phyloP scores from a whole-genome alignment of 2,113 vertebrate species.

The Microtus ochrogaster region DNA sequence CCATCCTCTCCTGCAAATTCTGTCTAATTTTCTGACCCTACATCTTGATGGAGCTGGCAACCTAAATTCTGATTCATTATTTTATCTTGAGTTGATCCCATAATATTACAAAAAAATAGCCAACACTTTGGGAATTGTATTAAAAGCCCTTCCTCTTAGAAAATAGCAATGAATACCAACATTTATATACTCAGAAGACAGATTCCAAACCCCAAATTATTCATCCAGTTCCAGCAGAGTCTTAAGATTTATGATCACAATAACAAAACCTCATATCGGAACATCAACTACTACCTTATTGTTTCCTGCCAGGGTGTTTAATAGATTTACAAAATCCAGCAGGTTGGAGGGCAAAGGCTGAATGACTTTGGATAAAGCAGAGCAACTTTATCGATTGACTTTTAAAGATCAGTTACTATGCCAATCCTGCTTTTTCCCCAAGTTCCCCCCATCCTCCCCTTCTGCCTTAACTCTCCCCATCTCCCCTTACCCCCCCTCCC shows the following conservation, averaged over 20 bases:
- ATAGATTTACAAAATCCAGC: constrained; percentile 58
- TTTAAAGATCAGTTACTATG: not conserved
- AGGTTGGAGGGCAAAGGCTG: not conserved
- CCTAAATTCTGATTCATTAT: constrained; percentile 58
- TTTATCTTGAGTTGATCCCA: constrained; percentile 50
- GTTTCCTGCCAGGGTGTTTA: constrained; percentile 74
- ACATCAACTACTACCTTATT: constrained; percentile 71
- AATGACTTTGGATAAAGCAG: not conserved
- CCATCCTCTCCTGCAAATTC: constrained; percentile 59
- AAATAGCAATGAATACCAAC: constrained; percentile 26
- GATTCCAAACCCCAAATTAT: constrained; percentile 63
- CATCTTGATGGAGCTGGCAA: constrained; percentile 44
- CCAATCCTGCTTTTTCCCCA: no score
- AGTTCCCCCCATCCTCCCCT: no score
- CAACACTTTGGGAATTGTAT: constrained; percentile 4
- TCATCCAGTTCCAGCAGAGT: constrained; percentile 45
- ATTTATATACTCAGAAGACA: constrained; percentile 11
- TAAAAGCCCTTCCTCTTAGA: constrained; percentile 24
- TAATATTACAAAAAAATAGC: constrained; percentile 41
- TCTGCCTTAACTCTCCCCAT: no score
- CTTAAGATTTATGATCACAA: constrained; percentile 75
- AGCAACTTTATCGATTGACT: not conserved
- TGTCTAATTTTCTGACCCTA: constrained; percentile 54
- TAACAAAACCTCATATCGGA: constrained; percentile 71
- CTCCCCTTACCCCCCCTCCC: no score